Conservation (phyloP, 2,888 invertebrate genomes). For the Saturnia pavonia region DNA sequence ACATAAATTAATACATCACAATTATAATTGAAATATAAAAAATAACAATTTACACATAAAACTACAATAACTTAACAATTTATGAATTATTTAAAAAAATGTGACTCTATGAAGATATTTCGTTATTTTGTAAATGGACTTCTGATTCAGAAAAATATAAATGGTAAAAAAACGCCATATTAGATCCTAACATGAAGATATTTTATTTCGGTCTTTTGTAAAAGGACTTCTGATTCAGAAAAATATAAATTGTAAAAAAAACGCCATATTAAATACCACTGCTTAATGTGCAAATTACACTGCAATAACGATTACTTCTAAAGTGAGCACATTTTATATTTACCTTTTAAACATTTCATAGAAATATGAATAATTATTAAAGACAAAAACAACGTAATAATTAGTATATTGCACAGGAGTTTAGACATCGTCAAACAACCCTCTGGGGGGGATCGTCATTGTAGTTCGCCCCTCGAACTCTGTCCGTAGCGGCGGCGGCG, state of each 20-base stretch:
- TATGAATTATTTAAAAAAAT: not conserved
- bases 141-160: no score
- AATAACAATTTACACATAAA: conserved; percentile 27
- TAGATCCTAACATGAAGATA: no score
- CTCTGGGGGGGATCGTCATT: conserved; percentile 87
- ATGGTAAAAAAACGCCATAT: no score
- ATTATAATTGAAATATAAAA: conserved; percentile 24
- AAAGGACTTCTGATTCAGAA: no score
- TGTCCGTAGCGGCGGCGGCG: conserved; percentile 65
- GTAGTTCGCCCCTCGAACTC: conserved; percentile 66
- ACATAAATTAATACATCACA: conserved; percentile 32
- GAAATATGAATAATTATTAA: not conserved
- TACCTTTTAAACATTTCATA: not conserved
- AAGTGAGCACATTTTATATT: not conserved
- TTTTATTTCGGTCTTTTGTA: no score
- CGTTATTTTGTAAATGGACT: not conserved
- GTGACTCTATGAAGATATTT: conserved; percentile 18
- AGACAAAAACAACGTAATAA: conserved; percentile 12
- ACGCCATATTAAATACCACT: no score
- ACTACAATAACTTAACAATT: not conserved
- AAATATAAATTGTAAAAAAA: no score
- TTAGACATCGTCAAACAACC: conserved; percentile 92
- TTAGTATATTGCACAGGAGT: conserved; percentile 6
- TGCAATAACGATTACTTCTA: no score
- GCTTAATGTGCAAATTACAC: no score